Evolutionary conservation across 2,113 vertebrate species (phyloP).

Genomic region (Tor tambroides): DNA sequence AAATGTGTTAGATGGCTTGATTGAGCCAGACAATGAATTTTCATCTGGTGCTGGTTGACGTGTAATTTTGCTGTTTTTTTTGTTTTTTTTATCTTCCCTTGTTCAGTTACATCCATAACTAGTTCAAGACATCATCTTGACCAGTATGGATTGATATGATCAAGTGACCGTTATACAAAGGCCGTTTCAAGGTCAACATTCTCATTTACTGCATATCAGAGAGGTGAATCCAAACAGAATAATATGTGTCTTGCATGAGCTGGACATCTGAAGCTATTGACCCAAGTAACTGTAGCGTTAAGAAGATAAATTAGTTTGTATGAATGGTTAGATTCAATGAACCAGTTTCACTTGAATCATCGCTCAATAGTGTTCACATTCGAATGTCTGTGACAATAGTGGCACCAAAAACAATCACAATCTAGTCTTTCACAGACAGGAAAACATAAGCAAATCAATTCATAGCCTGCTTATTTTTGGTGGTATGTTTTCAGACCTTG

Average conservation of each 20-base stretch:
- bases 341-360: not conserved
- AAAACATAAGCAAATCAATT: not conserved
- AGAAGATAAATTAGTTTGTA: not conserved
- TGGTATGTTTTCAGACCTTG: too few relatives aligned
- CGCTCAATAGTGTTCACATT: not conserved
- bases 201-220: not conserved
- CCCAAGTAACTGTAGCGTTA: not conserved
- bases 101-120: not conserved
- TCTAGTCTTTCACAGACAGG: too few relatives aligned
- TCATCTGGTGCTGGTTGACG: not conserved
- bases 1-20: conserved; percentile 29
- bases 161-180: not conserved
- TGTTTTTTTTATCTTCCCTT: not conserved
- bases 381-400: not conserved
- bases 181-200: not conserved
- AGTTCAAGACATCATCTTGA: not conserved
- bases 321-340: not conserved
- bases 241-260: not conserved
- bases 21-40: conserved; percentile 15
- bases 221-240: not conserved
- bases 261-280: not conserved
- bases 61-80: not conserved
- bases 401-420: not conserved
- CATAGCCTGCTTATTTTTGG: not conserved
- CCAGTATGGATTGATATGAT: conserved; percentile 6